phyloP scores from a whole-genome alignment of 2,797 vertebrate species.

The Salmo trutta region DNA sequence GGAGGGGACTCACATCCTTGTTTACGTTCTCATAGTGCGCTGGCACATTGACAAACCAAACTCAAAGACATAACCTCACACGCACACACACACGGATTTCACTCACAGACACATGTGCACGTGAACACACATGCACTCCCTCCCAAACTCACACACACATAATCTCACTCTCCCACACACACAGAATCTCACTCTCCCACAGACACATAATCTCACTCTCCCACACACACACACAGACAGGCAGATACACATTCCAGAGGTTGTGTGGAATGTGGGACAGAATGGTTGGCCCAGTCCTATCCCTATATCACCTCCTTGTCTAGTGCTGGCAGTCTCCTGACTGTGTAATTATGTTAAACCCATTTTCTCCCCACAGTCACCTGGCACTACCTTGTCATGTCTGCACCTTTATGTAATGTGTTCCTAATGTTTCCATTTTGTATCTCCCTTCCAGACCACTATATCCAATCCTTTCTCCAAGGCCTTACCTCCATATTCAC shows the following conservation, averaged over 20 bases:
- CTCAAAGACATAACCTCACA: constrained; percentile 18
- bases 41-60: constrained; percentile 46
- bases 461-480: too few species aligned
- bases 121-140: not conserved
- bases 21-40: constrained; percentile 70
- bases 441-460: too few species aligned
- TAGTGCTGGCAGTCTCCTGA: too few species aligned
- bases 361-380: too few species aligned
- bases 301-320: constrained; percentile 17
- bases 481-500: too few species aligned
- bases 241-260: constrained; percentile 72
- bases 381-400: too few species aligned
- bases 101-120: not conserved
- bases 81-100: not conserved
- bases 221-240: constrained; percentile 18
- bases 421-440: too few species aligned
- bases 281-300: constrained; percentile 51
- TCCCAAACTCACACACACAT: not conserved
- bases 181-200: too few species aligned
- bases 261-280: constrained; percentile 75
- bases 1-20: constrained; percentile 51
- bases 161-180: too few species aligned
- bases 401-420: too few species aligned
- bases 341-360: too few species aligned
- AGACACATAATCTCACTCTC: too few species aligned